Evolutionary conservation across 2,888 invertebrate species (phyloP), one percentile per base, ranked within the genome.

Genomic region (Rhyacophila evoluta): DNA sequence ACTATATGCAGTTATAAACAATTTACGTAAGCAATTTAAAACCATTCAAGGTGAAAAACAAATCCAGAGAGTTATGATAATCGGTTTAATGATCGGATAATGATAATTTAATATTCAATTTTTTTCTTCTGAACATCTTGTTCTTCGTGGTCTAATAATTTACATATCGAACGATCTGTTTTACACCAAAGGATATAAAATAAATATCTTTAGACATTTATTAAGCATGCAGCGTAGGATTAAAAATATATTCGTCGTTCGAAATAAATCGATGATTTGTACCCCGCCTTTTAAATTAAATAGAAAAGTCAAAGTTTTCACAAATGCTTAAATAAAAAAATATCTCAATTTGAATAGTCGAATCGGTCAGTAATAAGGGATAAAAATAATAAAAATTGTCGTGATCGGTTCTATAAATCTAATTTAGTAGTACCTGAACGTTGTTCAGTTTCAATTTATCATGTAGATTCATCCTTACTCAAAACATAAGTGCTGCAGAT

Each of bases 111-210:
- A n/a, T n/a, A n/a, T n/a, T n/a, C 10, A 1, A 25, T n/a, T 39
- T 55, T 19, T 38, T 38, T 10, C 19, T 55, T 55, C 15, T 55
- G 19, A n/a, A 55, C 19, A 55, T 19, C 55, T 25, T 25, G 55
- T 55, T 55, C 41, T 12, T 41, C 55, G 15, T 19, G 55, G 19
- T 55, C 55, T 8, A 55, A 19, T 55, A 25, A 55, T 55, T 55
- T 55, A 55, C 55, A 55, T 55, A 55, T 55, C 55, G 19, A 55
- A 55, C 55, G 55, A 55, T 25, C 55, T 55, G 55, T 19, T 55
- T 55, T 19, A 55, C 55, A 55, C 15, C 55, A 19, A 55, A 33
- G n/a, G 2, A 33, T 33, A 33, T 33, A 33, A 33, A 55, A 55
- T 55, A 55, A 55, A 55, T 55, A 19, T 55, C 19, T 19, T 19